These are phyloP conservation scores for Xiphorhynchus elegans DNA, from an alignment of 2,113 vertebrate genomes.

Conservation along the genomic window DNA sequence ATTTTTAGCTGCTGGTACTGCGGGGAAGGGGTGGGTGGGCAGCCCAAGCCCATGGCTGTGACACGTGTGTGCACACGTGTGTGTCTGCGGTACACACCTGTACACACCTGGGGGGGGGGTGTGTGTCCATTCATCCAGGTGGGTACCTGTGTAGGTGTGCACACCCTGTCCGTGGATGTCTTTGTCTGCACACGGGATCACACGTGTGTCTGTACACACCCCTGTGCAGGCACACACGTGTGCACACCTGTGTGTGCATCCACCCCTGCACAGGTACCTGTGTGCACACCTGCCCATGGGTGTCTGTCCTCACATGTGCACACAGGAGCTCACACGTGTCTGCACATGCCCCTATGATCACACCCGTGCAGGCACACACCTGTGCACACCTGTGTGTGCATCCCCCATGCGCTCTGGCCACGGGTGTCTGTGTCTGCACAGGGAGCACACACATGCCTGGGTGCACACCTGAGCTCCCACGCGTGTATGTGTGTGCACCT, in stretches of 20 bases:
- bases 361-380: too few relatives aligned
- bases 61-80: neutral
- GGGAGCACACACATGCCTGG: neutral
- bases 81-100: neutral
- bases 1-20: constrained; percentile 37
- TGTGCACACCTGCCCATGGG: neutral
- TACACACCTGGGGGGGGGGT: neutral
- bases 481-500: accelerated
- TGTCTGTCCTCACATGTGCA: neutral
- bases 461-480: neutral
- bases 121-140: neutral
- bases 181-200: neutral
- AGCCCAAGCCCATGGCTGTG: neutral
- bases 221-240: neutral
- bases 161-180: neutral
- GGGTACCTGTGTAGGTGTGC: neutral
- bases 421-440: neutral
- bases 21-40: neutral
- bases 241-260: neutral
- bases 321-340: neutral
- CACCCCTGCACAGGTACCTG: neutral
- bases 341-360: neutral
- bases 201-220: neutral
- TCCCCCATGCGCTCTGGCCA: neutral
- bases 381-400: neutral